phyloP scores from a whole-genome alignment of 1,140 invertebrate genomes.

The Aphelenchoides avenae region DNA sequence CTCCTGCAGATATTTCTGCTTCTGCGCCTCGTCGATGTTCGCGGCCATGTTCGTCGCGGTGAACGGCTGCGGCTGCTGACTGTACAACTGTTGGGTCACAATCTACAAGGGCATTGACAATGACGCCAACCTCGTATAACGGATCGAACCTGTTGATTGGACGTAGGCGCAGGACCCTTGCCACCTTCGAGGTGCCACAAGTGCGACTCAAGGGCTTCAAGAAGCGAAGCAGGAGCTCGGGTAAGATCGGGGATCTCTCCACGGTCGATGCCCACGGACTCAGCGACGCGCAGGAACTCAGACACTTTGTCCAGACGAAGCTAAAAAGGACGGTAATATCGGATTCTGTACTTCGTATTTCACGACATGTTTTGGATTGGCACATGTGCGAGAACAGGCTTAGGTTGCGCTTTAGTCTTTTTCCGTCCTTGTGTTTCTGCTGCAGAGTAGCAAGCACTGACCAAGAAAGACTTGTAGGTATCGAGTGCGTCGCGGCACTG shows the following conservation, averaged over 20 bases:
- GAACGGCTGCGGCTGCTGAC: conserved; percentile 18
- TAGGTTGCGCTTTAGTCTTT: too few species aligned
- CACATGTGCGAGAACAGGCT: too few species aligned
- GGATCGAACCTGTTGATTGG: conserved; percentile 34
- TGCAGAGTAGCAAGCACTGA: conserved; percentile 24
- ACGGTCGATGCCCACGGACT: conserved; percentile 97
- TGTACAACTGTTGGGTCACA: conserved; percentile 39
- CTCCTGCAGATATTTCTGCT: conserved; percentile 55
- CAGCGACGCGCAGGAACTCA: conserved; percentile 93
- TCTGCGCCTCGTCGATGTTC: conserved; percentile 46
- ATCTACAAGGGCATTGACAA: conserved; percentile 26
- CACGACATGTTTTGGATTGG: too few species aligned
- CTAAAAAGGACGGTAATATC: too few species aligned
- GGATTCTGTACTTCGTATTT: too few species aligned
- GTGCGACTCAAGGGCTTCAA: conserved; percentile 95
- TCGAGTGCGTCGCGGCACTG: conserved; percentile 90
- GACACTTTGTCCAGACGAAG: conserved; percentile 94
- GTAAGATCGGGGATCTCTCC: conserved; percentile 97
- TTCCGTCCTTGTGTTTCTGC: too few species aligned
- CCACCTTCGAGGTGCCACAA: conserved; percentile 75
- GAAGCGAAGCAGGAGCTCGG: conserved; percentile 91
- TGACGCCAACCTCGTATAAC: conserved; percentile 10
- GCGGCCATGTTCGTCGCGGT: conserved; percentile 8
- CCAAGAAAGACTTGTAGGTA: conserved; percentile 97
- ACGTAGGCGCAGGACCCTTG: conserved; percentile 40